A percentile compares a stretch with the other conserved stretches of the same genome.
Conservation (phyloP, 2,797 vertebrate species). For the Mionectes olivaceus region DNA sequence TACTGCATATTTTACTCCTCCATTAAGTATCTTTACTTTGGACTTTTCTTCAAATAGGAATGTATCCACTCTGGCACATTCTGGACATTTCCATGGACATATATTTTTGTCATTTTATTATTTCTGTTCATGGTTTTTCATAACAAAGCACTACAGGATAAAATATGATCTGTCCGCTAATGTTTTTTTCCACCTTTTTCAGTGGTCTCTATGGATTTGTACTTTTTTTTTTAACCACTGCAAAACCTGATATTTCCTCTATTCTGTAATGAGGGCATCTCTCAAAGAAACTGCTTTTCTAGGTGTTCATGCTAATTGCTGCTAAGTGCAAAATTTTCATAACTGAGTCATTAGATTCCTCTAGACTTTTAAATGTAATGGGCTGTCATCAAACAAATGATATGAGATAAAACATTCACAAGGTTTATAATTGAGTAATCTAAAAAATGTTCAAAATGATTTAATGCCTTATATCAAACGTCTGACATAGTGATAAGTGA, state of each 20-base stretch:
- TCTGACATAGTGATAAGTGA: constrained; percentile 61
- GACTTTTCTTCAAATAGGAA: background rate
- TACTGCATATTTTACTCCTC: background rate
- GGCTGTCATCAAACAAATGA: constrained; percentile 55
- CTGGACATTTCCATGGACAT: background rate
- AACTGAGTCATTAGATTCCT: constrained; percentile 43
- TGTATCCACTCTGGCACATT: background rate
- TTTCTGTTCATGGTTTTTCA: background rate
- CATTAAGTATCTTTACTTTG: background rate
- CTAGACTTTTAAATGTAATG: background rate
- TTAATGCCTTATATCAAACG: constrained; percentile 39
- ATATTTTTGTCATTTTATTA: background rate
- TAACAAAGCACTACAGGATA: background rate
- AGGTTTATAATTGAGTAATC: constrained; percentile 46
- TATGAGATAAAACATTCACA: constrained; percentile 60
- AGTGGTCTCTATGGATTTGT: background rate
- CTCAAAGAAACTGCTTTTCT: background rate
- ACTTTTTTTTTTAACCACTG: background rate
- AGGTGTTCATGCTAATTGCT: constrained; percentile 21
- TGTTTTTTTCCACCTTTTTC: background rate
- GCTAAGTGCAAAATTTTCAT: constrained; percentile 21
- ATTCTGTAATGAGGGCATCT: background rate
- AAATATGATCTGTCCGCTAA: background rate
- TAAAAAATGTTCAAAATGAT: constrained; percentile 63
- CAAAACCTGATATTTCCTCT: background rate